Conservation (phyloP, 1,140 invertebrate genomes). For the Trinorchestia longiramus region DNA sequence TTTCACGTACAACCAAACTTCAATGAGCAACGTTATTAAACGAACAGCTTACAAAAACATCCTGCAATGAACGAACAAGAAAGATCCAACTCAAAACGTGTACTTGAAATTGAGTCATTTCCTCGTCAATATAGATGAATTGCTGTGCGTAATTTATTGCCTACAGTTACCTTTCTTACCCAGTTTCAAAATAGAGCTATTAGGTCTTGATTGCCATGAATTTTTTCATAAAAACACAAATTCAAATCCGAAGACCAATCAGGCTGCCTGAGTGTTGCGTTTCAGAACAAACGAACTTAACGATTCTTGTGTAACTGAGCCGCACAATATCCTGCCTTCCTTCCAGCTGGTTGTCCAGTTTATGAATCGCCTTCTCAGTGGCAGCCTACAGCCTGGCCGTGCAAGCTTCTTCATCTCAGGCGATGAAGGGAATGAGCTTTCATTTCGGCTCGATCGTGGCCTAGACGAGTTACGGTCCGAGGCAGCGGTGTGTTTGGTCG, state of each 20-base stretch:
- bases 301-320: background rate
- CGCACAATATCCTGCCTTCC: background rate
- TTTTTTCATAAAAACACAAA: background rate
- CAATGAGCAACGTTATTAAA: too few species aligned
- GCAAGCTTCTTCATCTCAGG: slow-evolving; percentile 2
- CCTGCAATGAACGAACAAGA: background rate
- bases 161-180: background rate
- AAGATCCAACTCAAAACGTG: background rate
- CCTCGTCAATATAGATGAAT: background rate
- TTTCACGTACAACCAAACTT: too few species aligned
- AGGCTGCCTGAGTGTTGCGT: background rate
- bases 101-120: background rate
- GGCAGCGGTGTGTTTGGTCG: background rate
- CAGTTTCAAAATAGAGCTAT: background rate
- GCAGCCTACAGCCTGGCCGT: background rate
- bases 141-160: background rate
- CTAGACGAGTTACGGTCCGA: slow-evolving; percentile 6
- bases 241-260: background rate
- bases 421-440: background rate
- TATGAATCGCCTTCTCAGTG: background rate
- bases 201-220: background rate
- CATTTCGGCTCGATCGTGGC: background rate
- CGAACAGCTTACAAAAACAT: background rate
- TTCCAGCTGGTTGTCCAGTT: background rate
- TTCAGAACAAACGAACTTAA: background rate